phyloP scores from a whole-genome alignment of 1,140 invertebrate genomes.

The Nymphalis io region DNA sequence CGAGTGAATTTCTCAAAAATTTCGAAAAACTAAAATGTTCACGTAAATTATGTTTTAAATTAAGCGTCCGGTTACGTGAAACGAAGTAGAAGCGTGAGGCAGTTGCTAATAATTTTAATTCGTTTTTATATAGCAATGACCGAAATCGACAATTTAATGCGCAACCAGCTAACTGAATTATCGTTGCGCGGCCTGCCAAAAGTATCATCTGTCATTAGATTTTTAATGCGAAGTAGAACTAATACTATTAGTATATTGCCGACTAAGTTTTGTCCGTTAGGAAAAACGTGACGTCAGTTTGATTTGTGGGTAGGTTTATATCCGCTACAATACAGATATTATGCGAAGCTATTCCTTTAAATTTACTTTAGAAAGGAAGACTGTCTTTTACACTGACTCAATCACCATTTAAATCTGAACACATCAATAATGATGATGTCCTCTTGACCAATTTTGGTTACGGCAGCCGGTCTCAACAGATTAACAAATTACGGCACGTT shows the following conservation, averaged over 20 bases:
- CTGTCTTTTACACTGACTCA: no score
- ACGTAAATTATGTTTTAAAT: conserved; percentile 4
- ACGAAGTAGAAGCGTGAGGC: conserved; percentile 14
- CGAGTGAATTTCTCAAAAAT: no score
- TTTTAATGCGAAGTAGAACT: background rate
- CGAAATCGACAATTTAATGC: conserved; percentile 1
- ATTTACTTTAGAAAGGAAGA: no score
- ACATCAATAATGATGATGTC: no score
- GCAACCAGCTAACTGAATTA: conserved; percentile 4
- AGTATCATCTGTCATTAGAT: conserved; percentile 7
- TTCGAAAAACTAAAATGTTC: background rate
- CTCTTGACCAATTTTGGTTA: no score
- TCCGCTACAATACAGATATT: no score
- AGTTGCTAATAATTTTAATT: conserved; percentile 28
- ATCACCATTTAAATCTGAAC: no score
- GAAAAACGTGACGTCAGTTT: background rate
- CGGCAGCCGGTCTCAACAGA: no score
- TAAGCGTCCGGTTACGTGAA: conserved; percentile 22
- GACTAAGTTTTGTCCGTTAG: background rate
- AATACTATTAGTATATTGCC: background rate
- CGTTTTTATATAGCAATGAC: conserved; percentile 23
- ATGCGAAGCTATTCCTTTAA: no score
- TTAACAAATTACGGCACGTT: no score
- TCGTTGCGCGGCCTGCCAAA: conserved; percentile 9
- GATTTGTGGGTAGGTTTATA: no score